Evolutionary conservation across 1,140 invertebrate genomes (phyloP), one percentile per base, ranked within the genome.

Genomic region (Drosophila neocordata): DNA sequence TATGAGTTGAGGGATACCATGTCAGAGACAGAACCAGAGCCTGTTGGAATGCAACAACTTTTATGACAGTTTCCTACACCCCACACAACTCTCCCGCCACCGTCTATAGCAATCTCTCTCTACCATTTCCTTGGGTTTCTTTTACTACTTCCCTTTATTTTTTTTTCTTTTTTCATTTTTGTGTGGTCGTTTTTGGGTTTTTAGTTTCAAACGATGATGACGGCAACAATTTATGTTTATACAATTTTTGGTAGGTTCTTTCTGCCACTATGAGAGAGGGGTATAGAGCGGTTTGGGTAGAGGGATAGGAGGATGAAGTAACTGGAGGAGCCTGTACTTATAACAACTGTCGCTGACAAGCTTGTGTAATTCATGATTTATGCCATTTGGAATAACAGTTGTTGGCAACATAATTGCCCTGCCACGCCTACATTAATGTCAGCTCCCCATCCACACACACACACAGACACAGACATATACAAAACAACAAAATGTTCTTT

Each of bases 301-400:
- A 12, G 34, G n/a, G 13, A 18, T 12, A 13, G 18, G 18, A 8
- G 38, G 24, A n/a, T 15, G 22, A 12, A 35, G n/a, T 6, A 27
- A 20, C 24, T 24, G 22, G 12, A 11, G 37, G 12, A 52, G 55
- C 15, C 15, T 44, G 31, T 11, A 38, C 27, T 31, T 31, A 48
- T 15, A 22, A 73, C 77, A 73, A 80, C 63, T 80, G 77, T 79
- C 77, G 72, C 67, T 80, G 77, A 80, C 77, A 80, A 76, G 72
- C 68, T 72, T 67, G 71, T 80, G 77, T 80, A 80, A 80, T 80
- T 80, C 76, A 80, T 80, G 77, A 80, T 80, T 80, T 80, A 80
- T 80, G 77, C 77, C 72, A 79, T 74, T 76, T 35, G 64, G 72
- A 70, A 58, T 80, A 72, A 71, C 77, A 79, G 76, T 79, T 65